These are phyloP conservation scores for Trichonephila clavipes DNA, from an alignment of 1,140 invertebrate genomes.

Conservation along the genomic window DNA sequence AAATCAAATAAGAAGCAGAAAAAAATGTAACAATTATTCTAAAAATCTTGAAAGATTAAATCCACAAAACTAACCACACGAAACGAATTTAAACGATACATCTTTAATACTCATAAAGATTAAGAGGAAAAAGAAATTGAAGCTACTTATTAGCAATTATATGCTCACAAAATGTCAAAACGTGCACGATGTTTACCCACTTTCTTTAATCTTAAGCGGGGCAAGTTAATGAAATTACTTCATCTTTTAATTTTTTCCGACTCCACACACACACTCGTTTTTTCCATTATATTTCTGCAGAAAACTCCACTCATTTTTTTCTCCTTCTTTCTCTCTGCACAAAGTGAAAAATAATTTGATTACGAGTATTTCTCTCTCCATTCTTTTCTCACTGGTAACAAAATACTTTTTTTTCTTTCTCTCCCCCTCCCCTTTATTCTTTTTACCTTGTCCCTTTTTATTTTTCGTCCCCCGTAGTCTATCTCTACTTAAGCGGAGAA, in stretches of 20 bases:
- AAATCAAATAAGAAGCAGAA: not conserved
- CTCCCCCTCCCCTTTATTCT: not conserved
- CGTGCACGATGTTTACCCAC: not conserved
- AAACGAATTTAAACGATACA: not conserved
- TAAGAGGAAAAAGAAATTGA: not conserved
- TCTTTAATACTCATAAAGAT: conserved; percentile 9
- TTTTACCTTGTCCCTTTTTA: not conserved
- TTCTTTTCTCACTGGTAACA: conserved; percentile 12
- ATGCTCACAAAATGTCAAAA: conserved; percentile 23
- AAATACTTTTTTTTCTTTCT: not conserved
- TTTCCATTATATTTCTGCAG: not conserved
- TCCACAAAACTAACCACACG: not conserved
- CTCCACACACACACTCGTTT: not conserved
- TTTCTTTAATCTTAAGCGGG: conserved; percentile 20
- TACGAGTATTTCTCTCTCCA: not conserved
- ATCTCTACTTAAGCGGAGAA: not conserved
- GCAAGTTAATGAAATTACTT: conserved; percentile 50
- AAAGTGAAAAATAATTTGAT: conserved; percentile 71
- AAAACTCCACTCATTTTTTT: not conserved
- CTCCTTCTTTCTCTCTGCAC: not conserved
- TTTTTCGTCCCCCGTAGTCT: not conserved
- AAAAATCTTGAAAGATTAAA: not conserved
- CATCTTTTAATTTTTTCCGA: conserved; percentile 11
- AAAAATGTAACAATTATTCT: too few relatives aligned
- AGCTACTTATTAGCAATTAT: conserved; percentile 25